These are phyloP conservation scores for Cephus runcator DNA, from an alignment of 2,888 invertebrate species.

Conservation along the genomic window DNA sequence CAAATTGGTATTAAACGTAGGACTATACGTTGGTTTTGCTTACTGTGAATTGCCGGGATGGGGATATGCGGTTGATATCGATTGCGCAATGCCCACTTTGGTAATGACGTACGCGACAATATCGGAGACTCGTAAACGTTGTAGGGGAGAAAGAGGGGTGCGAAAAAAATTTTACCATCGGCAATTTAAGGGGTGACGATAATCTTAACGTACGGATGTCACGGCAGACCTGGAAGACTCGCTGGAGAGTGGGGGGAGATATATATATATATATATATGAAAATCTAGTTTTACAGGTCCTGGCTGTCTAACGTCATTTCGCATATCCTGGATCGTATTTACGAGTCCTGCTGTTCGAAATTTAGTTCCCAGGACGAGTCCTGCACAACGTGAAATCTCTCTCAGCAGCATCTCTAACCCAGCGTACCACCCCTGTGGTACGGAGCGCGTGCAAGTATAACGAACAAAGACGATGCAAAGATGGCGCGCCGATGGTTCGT, in stretches of 20 bases:
- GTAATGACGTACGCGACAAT: neutral
- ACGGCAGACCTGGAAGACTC: neutral
- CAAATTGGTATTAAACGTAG: neutral
- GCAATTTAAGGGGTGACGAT: no score
- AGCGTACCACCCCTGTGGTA: neutral
- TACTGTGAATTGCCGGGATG: neutral
- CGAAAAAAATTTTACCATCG: no score
- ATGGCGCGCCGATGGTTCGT: neutral
- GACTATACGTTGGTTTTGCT: neutral
- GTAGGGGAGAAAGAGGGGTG: neutral
- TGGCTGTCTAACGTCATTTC: conserved; percentile 3
- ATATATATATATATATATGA: neutral
- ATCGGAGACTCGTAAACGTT: neutral
- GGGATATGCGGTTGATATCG: neutral
- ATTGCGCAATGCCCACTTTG: neutral
- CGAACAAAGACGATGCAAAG: neutral
- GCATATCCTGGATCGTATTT: neutral
- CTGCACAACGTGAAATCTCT: neutral
- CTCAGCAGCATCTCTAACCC: neutral
- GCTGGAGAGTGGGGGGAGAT: conserved; percentile 18
- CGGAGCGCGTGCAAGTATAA: no score
- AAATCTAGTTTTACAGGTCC: conserved; percentile 49
- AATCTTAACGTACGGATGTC: no score
- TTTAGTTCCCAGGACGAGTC: neutral
- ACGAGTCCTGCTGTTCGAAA: neutral